A percentile compares a stretch with the other conserved stretches of the same genome.
Evolutionary conservation across 2,113 vertebrate species (phyloP).

Genomic region (Melospiza melodia): DNA sequence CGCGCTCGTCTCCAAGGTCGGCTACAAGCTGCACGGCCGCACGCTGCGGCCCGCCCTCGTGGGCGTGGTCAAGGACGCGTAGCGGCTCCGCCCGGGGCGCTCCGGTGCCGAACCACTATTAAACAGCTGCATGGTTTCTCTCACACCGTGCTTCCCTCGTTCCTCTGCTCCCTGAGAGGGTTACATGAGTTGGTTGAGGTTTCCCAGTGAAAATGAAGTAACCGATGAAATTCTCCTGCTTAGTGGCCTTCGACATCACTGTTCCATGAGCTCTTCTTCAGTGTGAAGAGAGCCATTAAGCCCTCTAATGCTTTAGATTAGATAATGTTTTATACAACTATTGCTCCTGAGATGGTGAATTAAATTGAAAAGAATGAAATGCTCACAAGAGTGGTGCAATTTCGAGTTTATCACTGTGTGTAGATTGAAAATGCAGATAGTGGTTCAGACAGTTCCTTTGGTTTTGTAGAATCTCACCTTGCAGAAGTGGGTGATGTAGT

Average conservation of each 20-base stretch:
- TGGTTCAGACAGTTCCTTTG: neutral
- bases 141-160: neutral
- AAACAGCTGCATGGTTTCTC: constrained; percentile 1
- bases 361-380: neutral
- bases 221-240: neutral
- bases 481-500: neutral
- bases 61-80: constrained; percentile 89
- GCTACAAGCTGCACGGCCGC: constrained; percentile 94
- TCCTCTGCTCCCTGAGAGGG: neutral
- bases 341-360: neutral
- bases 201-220: neutral
- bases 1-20: constrained; percentile 90
- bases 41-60: constrained; percentile 93
- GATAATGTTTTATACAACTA: neutral
- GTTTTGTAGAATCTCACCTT: neutral
- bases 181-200: neutral
- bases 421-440: neutral
- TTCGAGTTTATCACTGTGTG: neutral
- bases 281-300: neutral
- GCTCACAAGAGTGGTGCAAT: neutral
- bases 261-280: neutral
- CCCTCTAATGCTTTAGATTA: neutral
- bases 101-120: constrained; percentile 44
- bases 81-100: neutral
- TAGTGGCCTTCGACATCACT: neutral